These are phyloP conservation scores for Heterodera schachtii DNA, from an alignment of 1,140 invertebrate genomes.

Conservation along the genomic window DNA sequence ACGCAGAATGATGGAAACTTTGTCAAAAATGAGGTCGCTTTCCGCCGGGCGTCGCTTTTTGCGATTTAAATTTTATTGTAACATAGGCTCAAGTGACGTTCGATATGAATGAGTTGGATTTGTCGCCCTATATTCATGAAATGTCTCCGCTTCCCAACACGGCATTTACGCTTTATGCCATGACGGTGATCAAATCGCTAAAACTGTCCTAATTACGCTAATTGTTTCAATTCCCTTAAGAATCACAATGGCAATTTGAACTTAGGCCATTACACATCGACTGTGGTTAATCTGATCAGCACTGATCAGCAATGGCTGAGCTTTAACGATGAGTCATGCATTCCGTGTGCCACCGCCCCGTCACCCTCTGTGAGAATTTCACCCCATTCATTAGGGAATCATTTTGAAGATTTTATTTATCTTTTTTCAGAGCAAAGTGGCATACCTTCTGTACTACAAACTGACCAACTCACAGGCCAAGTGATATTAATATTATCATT, in stretches of 20 bases:
- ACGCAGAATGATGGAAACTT: conserved; percentile 35
- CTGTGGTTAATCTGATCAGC: conserved; percentile 28
- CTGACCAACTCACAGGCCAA: too few species aligned
- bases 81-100: conserved; percentile 30
- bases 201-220: neutral
- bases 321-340: conserved; percentile 35
- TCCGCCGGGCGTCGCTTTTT: too few species aligned
- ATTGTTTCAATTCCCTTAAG: neutral
- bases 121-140: conserved; percentile 40
- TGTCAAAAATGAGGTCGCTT: conserved; percentile 55
- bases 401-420: too few species aligned
- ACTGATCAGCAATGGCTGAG: conserved; percentile 33
- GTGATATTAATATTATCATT: too few species aligned
- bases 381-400: neutral
- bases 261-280: conserved; percentile 41
- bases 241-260: conserved; percentile 37
- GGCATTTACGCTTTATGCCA: conserved; percentile 45
- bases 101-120: conserved; percentile 30
- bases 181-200: conserved; percentile 28
- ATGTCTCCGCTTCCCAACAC: conserved; percentile 21
- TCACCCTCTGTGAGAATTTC: conserved; percentile 7
- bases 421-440: conserved; percentile 32
- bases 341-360: neutral
- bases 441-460: conserved; percentile 34
- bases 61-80: neutral